Conservation (phyloP, 2,888 invertebrate species). For the Aromia moschata region DNA sequence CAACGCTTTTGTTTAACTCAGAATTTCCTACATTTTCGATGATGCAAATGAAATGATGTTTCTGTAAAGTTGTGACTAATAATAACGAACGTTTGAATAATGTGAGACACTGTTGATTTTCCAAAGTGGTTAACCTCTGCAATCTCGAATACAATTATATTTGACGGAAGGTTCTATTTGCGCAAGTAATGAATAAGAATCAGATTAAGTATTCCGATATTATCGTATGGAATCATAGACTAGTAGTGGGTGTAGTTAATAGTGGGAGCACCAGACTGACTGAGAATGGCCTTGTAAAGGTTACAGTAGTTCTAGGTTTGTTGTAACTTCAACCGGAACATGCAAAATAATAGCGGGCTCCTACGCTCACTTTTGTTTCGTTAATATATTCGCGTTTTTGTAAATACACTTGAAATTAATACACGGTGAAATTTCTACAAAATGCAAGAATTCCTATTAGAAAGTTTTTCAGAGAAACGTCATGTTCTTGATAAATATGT, state of each 20-base stretch:
- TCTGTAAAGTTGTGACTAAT: neutral
- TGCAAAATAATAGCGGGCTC: constrained; percentile 5
- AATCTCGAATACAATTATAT: constrained; percentile 7
- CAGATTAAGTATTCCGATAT: constrained; percentile 27
- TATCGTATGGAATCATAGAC: constrained; percentile 41
- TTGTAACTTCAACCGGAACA: constrained; percentile 19
- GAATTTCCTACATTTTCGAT: too few species aligned
- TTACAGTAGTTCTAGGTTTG: constrained; percentile 36
- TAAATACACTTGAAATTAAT: too few species aligned
- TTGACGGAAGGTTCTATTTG: constrained; percentile 15
- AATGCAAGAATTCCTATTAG: too few species aligned
- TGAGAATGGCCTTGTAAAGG: constrained; percentile 48
- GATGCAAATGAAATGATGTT: too few species aligned
- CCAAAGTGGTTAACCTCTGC: constrained; percentile 13
- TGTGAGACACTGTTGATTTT: constrained; percentile 4
- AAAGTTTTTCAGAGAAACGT: too few species aligned
- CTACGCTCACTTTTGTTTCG: neutral
- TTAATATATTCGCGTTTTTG: constrained; percentile 2
- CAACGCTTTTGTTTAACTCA: too few species aligned
- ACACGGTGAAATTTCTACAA: too few species aligned
- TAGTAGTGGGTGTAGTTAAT: constrained; percentile 45
- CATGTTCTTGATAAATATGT: too few species aligned
- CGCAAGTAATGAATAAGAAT: constrained; percentile 27
- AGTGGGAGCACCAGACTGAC: constrained; percentile 43
- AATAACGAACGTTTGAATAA: constrained; percentile 3